phyloP scores from a whole-genome alignment of 2,888 invertebrate genomes.

The Drosophila anceps region DNA sequence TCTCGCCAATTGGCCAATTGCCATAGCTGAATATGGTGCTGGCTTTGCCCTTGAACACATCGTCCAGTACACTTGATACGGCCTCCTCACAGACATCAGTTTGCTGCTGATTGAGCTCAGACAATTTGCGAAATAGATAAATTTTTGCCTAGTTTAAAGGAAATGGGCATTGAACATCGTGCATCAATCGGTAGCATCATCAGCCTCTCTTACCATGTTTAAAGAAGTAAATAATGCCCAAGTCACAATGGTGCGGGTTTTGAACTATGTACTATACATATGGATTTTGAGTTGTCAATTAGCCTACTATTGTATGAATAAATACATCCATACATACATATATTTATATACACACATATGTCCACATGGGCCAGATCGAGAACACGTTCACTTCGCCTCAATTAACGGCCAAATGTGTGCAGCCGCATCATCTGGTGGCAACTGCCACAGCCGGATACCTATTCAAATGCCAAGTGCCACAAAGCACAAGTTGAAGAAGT shows the following conservation, averaged over 20 bases:
- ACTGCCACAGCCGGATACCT: conserved; percentile 23
- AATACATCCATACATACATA: neutral
- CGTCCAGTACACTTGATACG: conserved; percentile 40
- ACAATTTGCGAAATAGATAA: conserved; percentile 65
- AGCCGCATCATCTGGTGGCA: conserved; percentile 31
- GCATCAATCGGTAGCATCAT: neutral
- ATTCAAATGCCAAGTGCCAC: conserved; percentile 67
- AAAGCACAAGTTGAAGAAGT: neutral
- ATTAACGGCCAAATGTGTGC: conserved; percentile 37
- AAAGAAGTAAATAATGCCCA: conserved; percentile 18
- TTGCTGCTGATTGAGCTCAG: conserved; percentile 39
- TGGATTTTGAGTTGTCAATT: conserved; percentile 59
- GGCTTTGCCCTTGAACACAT: conserved; percentile 47
- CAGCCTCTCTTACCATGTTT: conserved; percentile 46
- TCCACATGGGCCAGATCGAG: conserved; percentile 17
- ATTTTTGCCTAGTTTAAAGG: conserved; percentile 50
- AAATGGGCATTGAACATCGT: conserved; percentile 28
- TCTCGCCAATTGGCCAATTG: neutral
- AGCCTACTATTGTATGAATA: conserved; percentile 48
- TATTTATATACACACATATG: neutral
- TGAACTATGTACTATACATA: conserved; percentile 33
- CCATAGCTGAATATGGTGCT: conserved; percentile 54
- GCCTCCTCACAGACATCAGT: conserved; percentile 46
- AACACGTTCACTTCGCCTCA: conserved; percentile 32
- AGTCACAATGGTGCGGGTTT: conserved; percentile 36